phyloP scores from a whole-genome alignment of 2,888 invertebrate genomes.

The Salticus scenicus region DNA sequence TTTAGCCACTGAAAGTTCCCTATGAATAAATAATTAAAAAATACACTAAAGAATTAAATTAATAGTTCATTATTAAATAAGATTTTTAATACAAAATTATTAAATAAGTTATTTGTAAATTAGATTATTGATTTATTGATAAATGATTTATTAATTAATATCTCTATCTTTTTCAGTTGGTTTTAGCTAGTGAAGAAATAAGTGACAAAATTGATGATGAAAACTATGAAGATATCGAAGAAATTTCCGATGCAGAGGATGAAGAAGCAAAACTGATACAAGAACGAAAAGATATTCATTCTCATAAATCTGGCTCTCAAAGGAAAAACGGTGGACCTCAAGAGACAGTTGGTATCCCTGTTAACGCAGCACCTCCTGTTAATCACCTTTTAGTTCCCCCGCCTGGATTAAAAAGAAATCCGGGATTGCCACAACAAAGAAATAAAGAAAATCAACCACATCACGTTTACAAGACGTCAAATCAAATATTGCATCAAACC shows the following conservation, averaged over 20 bases:
- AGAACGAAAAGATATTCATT: slow-evolving; percentile 48
- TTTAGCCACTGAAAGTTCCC: too few species aligned
- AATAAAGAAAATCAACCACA: slow-evolving; percentile 29
- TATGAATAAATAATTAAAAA: too few species aligned
- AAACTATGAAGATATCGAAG: slow-evolving; percentile 12
- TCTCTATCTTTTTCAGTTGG: slow-evolving; percentile 53
- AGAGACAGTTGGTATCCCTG: slow-evolving; percentile 40
- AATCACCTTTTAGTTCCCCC: slow-evolving; percentile 45
- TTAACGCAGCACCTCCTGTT: slow-evolving; percentile 33
- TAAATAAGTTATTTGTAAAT: too few species aligned
- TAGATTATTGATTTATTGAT: too few species aligned
- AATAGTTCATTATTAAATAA: too few species aligned
- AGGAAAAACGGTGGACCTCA: slow-evolving; percentile 49
- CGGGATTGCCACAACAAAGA: slow-evolving; percentile 35
- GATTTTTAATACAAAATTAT: too few species aligned
- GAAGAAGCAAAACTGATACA: slow-evolving; percentile 40
- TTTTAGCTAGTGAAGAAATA: slow-evolving; percentile 59
- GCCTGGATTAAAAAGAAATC: slow-evolving; percentile 49
- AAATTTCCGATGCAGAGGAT: slow-evolving; percentile 29
- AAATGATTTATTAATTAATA: too few species aligned
- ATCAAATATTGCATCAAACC: slow-evolving; percentile 53
- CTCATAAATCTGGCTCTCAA: slow-evolving; percentile 35
- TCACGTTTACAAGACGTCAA: slow-evolving; percentile 53
- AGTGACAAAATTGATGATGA: slow-evolving; percentile 46
- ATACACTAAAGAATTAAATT: too few species aligned